Conservation (phyloP, 1,140 invertebrate species). For the Drosophila littoralis region DNA sequence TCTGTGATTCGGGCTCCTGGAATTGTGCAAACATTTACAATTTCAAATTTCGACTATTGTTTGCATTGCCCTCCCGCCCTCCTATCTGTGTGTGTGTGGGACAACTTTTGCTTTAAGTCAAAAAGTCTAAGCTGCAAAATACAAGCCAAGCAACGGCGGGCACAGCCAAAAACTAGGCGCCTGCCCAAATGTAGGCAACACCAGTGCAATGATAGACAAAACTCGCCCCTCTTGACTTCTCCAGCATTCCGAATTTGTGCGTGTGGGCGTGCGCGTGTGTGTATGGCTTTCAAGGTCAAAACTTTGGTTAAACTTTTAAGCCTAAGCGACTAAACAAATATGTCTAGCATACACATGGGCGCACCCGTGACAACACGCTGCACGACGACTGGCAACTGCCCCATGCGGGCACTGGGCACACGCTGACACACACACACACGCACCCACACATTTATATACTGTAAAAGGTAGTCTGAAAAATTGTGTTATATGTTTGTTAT, state of each 20-base stretch:
- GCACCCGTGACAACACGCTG: constrained; percentile 28
- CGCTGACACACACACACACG: constrained; percentile 5
- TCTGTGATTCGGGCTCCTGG: constrained; percentile 48
- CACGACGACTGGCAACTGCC: constrained; percentile 11
- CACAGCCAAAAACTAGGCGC: constrained; percentile 1
- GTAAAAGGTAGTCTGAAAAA: neutral
- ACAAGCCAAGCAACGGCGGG: constrained; percentile 25
- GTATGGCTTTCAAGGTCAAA: constrained; percentile 65
- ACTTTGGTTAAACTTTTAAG: constrained; percentile 62
- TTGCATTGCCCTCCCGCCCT: constrained; percentile 40
- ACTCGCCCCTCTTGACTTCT: neutral
- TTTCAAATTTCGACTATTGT: constrained; percentile 75
- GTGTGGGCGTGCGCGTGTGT: constrained; percentile 8
- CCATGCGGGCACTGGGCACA: constrained; percentile 21
- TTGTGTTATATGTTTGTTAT: neutral
- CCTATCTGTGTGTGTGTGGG: neutral
- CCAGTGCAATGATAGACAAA: constrained; percentile 29
- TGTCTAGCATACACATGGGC: constrained; percentile 37
- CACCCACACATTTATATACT: neutral
- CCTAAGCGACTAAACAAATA: constrained; percentile 55
- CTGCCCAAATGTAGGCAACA: constrained; percentile 23
- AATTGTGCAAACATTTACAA: constrained; percentile 74
- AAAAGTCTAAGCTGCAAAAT: constrained; percentile 52
- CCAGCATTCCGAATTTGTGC: neutral
- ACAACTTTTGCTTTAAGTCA: constrained; percentile 51